These are phyloP conservation scores for Helicoverpa zea DNA, from an alignment of 1,140 invertebrate species.

Conservation along the genomic window DNA sequence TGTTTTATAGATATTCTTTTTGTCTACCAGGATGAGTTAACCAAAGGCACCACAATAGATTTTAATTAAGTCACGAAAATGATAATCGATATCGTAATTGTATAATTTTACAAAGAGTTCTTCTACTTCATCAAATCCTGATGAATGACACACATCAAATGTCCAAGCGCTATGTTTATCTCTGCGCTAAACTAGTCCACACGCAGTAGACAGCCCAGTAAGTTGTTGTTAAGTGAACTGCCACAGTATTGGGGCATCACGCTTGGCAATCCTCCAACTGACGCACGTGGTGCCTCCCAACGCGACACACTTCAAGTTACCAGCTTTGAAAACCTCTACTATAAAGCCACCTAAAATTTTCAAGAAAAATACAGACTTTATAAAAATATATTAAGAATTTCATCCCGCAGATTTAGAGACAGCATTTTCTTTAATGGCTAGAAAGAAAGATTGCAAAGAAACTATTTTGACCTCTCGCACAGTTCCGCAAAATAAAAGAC, in stretches of 20 bases:
- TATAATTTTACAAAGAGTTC: too few species aligned
- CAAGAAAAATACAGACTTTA: neutral
- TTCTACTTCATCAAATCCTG: neutral
- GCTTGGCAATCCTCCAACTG: slow-evolving; percentile 8
- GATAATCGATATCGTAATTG: too few species aligned
- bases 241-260: slow-evolving; percentile 9
- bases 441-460: neutral
- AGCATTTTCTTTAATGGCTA: too few species aligned
- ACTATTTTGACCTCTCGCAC: neutral
- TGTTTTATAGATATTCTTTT: too few species aligned
- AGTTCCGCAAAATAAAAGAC: neutral
- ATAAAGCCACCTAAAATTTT: neutral
- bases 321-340: neutral
- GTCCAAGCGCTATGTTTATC: neutral
- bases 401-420: too few species aligned
- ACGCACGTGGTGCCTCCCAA: slow-evolving; percentile 21
- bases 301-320: slow-evolving; percentile 33
- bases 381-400: neutral
- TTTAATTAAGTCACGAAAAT: too few species aligned
- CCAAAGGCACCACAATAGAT: too few species aligned
- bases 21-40: too few species aligned
- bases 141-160: neutral
- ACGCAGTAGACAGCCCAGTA: slow-evolving; percentile 18
- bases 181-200: neutral
- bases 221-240: slow-evolving; percentile 26